Evolutionary conservation across 2,888 invertebrate species (phyloP).

Genomic region (Oegoconia quadripuncta): DNA sequence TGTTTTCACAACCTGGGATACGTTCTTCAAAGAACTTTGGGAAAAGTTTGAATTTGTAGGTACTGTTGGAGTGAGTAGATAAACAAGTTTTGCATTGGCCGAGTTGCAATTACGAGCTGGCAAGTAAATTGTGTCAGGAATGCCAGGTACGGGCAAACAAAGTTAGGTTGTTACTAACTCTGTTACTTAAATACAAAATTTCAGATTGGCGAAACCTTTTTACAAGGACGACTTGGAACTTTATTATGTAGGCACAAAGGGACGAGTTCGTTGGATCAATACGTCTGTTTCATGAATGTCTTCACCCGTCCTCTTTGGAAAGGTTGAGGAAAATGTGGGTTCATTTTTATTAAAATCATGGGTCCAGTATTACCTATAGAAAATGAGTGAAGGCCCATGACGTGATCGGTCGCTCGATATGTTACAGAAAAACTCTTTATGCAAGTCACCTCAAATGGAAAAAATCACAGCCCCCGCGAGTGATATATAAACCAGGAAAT

Average conservation of each 20-base stretch:
- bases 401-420: too few species aligned
- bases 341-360: too few species aligned
- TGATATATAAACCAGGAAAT: too few species aligned
- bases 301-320: background rate
- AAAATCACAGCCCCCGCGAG: too few species aligned
- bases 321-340: background rate
- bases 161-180: background rate
- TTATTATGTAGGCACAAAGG: background rate
- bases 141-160: background rate
- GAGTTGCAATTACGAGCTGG: conserved; percentile 1
- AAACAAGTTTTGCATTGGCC: too few species aligned
- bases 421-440: too few species aligned
- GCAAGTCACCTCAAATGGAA: too few species aligned
- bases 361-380: too few species aligned
- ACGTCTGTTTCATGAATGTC: background rate
- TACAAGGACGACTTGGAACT: background rate
- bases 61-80: too few species aligned
- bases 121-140: background rate
- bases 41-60: conserved; percentile 8
- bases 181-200: background rate
- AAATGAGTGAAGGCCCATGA: too few species aligned
- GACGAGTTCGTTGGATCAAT: background rate
- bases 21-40: conserved; percentile 8
- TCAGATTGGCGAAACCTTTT: background rate
- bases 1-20: conserved; percentile 3